phyloP scores from a whole-genome alignment of 2,888 invertebrate genomes.

The Rotaria socialis region DNA sequence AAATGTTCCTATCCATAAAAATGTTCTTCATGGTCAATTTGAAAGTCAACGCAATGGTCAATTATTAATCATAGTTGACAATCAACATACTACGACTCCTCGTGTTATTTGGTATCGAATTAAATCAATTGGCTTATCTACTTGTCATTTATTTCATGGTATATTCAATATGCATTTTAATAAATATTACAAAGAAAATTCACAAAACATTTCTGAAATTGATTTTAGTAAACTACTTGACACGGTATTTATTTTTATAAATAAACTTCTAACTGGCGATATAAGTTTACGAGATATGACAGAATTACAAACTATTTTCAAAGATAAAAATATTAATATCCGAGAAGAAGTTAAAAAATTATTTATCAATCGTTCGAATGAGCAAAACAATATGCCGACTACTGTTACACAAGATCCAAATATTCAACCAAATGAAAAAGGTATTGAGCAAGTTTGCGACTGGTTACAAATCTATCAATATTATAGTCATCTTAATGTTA shows the following conservation, averaged over 20 bases:
- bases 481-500: neutral
- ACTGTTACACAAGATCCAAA: too few relatives aligned
- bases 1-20: neutral
- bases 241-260: neutral
- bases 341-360: neutral
- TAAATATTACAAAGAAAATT: neutral
- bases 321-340: neutral
- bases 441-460: constrained; percentile 18
- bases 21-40: neutral
- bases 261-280: neutral
- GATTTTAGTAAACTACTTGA: neutral
- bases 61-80: neutral
- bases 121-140: neutral
- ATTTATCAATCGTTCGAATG: neutral
- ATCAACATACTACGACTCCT: neutral
- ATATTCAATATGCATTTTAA: neutral
- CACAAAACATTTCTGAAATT: neutral
- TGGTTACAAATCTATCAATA: constrained; percentile 28
- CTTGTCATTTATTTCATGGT: neutral
- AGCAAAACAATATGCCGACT: too few relatives aligned
- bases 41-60: neutral
- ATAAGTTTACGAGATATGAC: neutral
- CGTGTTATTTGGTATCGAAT: neutral
- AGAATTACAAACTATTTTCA: neutral
- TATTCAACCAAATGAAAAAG: neutral